Evolutionary conservation across 2,797 vertebrate genomes (phyloP).

Genomic region (Hyperoplus lanceolatus): DNA sequence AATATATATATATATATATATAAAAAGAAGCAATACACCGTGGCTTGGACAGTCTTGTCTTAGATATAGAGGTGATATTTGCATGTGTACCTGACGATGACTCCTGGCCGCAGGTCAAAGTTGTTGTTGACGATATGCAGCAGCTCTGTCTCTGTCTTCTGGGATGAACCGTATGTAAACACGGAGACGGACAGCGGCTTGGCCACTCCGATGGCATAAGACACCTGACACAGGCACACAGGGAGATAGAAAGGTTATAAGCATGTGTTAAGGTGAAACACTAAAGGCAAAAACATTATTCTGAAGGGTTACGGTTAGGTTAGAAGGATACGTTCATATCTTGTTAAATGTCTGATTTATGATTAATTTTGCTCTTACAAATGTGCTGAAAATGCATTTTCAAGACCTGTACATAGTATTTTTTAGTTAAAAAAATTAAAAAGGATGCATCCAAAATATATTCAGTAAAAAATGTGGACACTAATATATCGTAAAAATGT

Average conservation of each 20-base stretch:
- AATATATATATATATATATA: background rate
- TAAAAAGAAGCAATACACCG: background rate
- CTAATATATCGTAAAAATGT: no score
- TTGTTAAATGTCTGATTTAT: no score
- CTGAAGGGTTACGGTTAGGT: no score
- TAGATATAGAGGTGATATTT: background rate
- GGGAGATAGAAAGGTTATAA: background rate
- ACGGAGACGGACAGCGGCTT: conserved; percentile 94
- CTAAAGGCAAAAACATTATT: no score
- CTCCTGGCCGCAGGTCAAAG: conserved; percentile 96
- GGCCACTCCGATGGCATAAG: conserved; percentile 96
- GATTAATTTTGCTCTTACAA: no score
- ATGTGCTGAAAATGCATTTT: no score
- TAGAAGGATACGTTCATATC: no score
- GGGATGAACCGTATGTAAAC: conserved; percentile 95
- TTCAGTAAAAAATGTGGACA: no score
- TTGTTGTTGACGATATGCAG: conserved; percentile 94
- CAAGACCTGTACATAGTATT: no score
- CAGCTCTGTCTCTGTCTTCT: conserved; percentile 91
- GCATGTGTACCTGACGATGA: conserved; percentile 93
- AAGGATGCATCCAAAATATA: no score
- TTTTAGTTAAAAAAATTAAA: no score
- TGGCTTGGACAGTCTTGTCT: background rate
- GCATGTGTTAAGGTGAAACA: no score
- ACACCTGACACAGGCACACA: conserved; percentile 85